Conservation (phyloP, 2,888 invertebrate genomes). For the Sturmia bella region DNA sequence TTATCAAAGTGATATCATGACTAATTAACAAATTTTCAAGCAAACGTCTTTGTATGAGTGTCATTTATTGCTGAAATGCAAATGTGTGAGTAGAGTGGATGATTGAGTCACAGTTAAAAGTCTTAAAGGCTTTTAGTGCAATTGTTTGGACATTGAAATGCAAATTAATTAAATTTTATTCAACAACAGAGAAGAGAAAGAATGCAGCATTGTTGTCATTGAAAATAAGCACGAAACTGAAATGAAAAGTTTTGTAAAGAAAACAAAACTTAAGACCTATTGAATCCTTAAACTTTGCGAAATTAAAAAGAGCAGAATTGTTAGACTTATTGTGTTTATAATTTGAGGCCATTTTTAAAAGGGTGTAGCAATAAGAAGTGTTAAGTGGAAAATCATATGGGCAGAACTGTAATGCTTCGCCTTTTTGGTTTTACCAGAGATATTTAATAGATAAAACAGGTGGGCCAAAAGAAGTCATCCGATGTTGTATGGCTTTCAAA, state of each 20-base stretch:
- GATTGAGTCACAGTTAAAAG: not conserved
- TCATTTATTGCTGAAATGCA: not conserved
- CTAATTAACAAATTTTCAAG: slow-evolving; percentile 47
- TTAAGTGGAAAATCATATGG: not conserved
- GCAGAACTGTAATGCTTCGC: not conserved
- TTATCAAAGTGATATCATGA: slow-evolving; percentile 40
- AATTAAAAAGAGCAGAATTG: not conserved
- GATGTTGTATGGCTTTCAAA: no score
- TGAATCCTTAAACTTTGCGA: slow-evolving; percentile 12
- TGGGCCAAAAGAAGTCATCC: no score
- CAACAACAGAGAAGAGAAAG: slow-evolving; percentile 32
- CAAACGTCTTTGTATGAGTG: not conserved
- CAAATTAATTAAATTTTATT: slow-evolving; percentile 35
- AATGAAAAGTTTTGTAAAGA: not conserved
- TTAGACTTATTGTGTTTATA: not conserved
- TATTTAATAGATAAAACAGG: no score
- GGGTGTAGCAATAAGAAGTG: not conserved
- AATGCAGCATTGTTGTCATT: not conserved
- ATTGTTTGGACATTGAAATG: slow-evolving; percentile 22
- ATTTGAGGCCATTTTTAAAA: not conserved
- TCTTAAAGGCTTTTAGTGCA: slow-evolving; percentile 21
- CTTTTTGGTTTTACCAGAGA: not conserved
- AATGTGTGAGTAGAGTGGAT: not conserved
- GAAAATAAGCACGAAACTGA: not conserved
- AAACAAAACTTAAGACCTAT: not conserved